Conservation (phyloP, 2,888 invertebrate genomes). For the Thecocarcelia acutangulata region DNA sequence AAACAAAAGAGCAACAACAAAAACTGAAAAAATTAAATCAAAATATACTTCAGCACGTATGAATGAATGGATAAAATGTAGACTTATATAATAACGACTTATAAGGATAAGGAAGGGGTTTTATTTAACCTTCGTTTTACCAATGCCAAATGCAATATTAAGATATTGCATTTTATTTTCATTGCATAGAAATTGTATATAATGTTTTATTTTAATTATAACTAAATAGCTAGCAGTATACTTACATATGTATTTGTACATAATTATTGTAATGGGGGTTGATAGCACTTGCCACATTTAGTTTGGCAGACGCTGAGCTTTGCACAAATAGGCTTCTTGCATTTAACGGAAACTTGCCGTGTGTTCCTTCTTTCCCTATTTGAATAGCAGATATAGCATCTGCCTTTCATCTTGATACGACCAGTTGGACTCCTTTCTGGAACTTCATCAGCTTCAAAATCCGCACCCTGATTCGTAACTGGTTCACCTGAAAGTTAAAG, state of each 20-base stretch:
- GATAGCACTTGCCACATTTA: neutral
- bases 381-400: too few relatives aligned
- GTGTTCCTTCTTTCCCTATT: neutral
- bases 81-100: neutral
- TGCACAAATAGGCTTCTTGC: neutral
- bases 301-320: neutral
- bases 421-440: neutral
- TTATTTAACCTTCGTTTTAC: slow-evolving; percentile 18
- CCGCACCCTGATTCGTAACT: neutral
- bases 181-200: neutral
- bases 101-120: too few relatives aligned
- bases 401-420: too few relatives aligned
- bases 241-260: too few relatives aligned
- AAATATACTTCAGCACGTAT: slow-evolving; percentile 67
- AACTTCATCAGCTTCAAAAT: neutral
- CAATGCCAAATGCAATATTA: neutral
- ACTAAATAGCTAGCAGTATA: too few relatives aligned
- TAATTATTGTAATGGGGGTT: too few relatives aligned
- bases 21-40: slow-evolving; percentile 47
- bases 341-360: neutral
- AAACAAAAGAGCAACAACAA: slow-evolving; percentile 31
- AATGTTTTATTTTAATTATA: neutral
- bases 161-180: neutral
- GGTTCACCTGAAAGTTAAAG: slow-evolving; percentile 1
- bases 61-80: slow-evolving; percentile 35